Evolutionary conservation across 2,797 vertebrate genomes (phyloP), one percentile per base, ranked within the genome.

Genomic region (Lithobates pipiens): DNA sequence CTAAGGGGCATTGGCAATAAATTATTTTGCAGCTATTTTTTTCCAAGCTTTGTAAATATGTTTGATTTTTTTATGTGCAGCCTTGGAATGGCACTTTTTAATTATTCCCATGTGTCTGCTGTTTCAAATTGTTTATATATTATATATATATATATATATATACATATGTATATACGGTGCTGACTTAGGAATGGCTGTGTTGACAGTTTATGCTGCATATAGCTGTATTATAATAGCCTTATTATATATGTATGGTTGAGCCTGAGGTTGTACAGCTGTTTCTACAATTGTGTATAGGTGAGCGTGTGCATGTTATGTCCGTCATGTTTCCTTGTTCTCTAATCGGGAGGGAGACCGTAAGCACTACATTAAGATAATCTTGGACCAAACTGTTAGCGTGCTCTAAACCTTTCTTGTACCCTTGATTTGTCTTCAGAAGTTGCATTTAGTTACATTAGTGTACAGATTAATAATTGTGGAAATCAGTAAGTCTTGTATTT

Each of bases 1-100:
- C 90, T 94, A 91, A 95, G 96, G 97, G 98, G 96, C 96, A 97
- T 97, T 97, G 96, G 97, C 97, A 98, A 98, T 98, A 98, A 98
- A 95, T 94, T 97, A 95, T 95, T 95, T 97, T 96, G 97, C 96
- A 97, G 96, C 96, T 97, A 63, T 50, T 50, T 86, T 88, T 91
- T 92, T 91, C 95, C 95, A 96, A 95, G 95, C 89, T 88, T 89
- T 95, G 94, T 95, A 95, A 93, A 96, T 95, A 94, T 85, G 42
- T 85, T 78, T 72, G 72, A 39, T 44, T 84, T 77, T 91, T 92
- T 92, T 94, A 93, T 93, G 93, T 94, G 94, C 92, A 95, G 95
- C 95, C 95, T 95, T 91, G 91, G 89, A 93, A 94, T 90, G 91
- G 95, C 95, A 94, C 93, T 94, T 95, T 93, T 94, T 93, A 92